A percentile compares a stretch with the other conserved stretches of the same genome.
phyloP scores from a whole-genome alignment of 2,113 vertebrate species.

The Dromas ardeola region DNA sequence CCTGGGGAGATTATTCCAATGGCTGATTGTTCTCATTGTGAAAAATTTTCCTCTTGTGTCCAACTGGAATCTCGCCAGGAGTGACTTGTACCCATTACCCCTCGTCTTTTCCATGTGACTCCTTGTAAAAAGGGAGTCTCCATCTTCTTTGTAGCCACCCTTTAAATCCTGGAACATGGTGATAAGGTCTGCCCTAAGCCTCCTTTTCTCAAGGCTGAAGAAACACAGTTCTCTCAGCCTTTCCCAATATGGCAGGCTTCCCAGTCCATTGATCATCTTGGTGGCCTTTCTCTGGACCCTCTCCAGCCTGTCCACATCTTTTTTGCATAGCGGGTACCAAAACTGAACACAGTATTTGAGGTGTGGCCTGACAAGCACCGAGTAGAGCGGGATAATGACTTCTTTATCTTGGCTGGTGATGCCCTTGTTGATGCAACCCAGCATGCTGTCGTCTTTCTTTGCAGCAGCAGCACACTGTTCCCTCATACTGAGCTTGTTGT shows the following conservation, averaged over 20 bases:
- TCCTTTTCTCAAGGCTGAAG: neutral
- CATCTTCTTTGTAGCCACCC: neutral
- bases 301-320: neutral
- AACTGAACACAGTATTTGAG: neutral
- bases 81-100: neutral
- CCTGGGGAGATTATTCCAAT: neutral
- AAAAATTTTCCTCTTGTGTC: neutral
- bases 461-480: neutral
- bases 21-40: neutral
- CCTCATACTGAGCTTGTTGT: neutral
- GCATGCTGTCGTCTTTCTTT: neutral
- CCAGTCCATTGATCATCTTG: neutral
- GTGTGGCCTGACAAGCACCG: neutral
- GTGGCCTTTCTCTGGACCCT: neutral
- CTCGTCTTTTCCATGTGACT: neutral
- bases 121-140: neutral
- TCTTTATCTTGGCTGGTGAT: neutral
- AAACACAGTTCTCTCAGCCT: neutral
- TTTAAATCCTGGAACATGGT: neutral
- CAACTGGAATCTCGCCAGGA: neutral
- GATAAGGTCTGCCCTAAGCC: neutral
- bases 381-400: neutral
- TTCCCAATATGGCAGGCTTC: neutral
- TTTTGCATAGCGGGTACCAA: neutral
- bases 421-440: neutral